Base-by-base conservation (phyloP, 2,113 vertebrate genomes). In the Bucco capensis region DNA sequence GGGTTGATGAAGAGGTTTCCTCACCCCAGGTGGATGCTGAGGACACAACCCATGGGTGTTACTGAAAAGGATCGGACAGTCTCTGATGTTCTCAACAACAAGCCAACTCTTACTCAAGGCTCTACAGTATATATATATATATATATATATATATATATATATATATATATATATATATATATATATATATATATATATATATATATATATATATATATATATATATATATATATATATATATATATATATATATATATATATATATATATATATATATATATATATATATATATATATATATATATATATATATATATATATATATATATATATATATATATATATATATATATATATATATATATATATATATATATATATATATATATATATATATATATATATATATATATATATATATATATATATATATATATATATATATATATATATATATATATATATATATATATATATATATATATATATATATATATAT, bases 51-150 rank as follows among this genome's bases (percentile, higher is more conserved):
- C 87, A 90, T 53, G 74, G 88, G 83, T 93, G 70, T 58, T 47
- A 35, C 10, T 40, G 77, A 86, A 83, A 86, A 91, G 90, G 83
- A 92, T 92, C 49, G 15, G 88, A 86, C 82, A 92, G 95, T 92
- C 95, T 95, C 95, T 95, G 95, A 94, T 42, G 42, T 96, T 95
- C 96, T 96, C 96, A 96, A 97, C 96, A 96, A 96, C 93, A 97
- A 97, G 97, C 96, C 96, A 97, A 97, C 94, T 96, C 96, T 95
- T 94, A 95, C 95, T 96, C 93, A 75, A 94, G 90, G 69, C 91
- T 95, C 79, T 87, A 86, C 75, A 47, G 49, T 69, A 62, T 65
- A 60, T 83, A 83, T 88, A 65, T 74, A 77, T 91, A 88, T 84
- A 66, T 86, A 73, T 91, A 93, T 91, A 70, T 86, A 89, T 92